Evolutionary conservation across 1,140 invertebrate species (phyloP).

Genomic region (Leptoteleia sp.): DNA sequence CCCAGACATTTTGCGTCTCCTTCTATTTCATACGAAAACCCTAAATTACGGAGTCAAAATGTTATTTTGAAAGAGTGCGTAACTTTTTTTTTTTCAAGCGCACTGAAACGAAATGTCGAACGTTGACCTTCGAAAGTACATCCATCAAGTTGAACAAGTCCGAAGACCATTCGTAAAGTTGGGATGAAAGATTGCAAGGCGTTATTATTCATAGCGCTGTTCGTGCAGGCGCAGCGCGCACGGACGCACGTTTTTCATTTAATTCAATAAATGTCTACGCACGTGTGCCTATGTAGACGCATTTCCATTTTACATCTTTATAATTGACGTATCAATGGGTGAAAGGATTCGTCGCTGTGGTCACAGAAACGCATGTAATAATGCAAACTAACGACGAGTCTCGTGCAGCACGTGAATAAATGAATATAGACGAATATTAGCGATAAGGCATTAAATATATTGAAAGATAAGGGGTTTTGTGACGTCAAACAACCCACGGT

Average conservation of each 20-base stretch:
- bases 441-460: conserved; percentile 46
- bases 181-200: conserved; percentile 34
- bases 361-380: conserved; percentile 57
- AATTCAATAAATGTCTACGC: conserved; percentile 53
- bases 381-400: conserved; percentile 50
- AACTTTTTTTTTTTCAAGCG: neutral
- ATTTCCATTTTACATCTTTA: conserved; percentile 65
- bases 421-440: conserved; percentile 59
- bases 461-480: conserved; percentile 37
- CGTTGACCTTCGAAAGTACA: conserved; percentile 27
- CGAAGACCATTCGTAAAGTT: conserved; percentile 22
- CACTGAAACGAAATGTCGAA: conserved; percentile 9
- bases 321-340: conserved; percentile 70
- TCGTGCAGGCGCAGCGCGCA: conserved; percentile 6
- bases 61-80: too few relatives aligned
- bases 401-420: conserved; percentile 42
- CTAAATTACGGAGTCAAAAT: too few relatives aligned
- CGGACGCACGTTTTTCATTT: conserved; percentile 43
- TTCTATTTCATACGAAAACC: too few relatives aligned
- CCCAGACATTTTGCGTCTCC: too few relatives aligned
- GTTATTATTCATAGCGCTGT: conserved; percentile 50
- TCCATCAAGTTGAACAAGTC: conserved; percentile 34
- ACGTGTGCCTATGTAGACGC: conserved; percentile 54
- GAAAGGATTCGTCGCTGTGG: conserved; percentile 61
- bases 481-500: conserved; percentile 31